phyloP scores from a whole-genome alignment of 2,888 invertebrate genomes.

The Ganaspis brasiliensis region DNA sequence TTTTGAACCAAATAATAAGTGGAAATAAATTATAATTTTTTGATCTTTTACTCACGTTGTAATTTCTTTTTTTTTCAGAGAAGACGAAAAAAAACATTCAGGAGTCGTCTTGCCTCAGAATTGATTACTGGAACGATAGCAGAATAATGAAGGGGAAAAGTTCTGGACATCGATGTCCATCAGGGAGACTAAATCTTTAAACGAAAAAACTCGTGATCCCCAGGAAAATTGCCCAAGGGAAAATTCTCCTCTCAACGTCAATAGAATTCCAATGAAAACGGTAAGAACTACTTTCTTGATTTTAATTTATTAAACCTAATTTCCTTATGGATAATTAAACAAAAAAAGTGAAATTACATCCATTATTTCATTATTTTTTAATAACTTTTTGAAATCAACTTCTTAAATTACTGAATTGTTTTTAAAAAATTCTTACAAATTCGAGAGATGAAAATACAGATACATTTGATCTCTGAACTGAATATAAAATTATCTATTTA shows the following conservation, averaged over 20 bases:
- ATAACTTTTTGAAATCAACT: too few species aligned
- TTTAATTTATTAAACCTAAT: not conserved
- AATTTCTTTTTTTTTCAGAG: not conserved
- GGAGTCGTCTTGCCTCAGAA: not conserved
- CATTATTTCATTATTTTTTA: too few species aligned
- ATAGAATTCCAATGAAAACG: not conserved
- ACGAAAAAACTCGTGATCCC: not conserved
- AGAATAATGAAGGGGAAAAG: constrained; percentile 19
- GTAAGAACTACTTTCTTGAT: not conserved
- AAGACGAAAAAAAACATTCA: not conserved
- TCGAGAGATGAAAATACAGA: constrained; percentile 1
- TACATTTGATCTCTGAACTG: not conserved
- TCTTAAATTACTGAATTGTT: too few species aligned
- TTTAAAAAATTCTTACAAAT: not conserved
- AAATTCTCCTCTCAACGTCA: not conserved
- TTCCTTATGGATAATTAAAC: not conserved
- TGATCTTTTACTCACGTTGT: too few species aligned
- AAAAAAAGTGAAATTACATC: not conserved
- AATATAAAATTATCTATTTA: constrained; percentile 3
- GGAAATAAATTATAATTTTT: too few species aligned
- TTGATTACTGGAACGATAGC: constrained; percentile 14
- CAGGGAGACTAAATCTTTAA: not conserved
- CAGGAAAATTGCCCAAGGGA: constrained; percentile 6
- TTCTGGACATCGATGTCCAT: constrained; percentile 39
- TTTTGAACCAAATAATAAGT: too few species aligned